phyloP scores from a whole-genome alignment of 2,113 vertebrate genomes.

The Daubentonia madagascariensis region DNA sequence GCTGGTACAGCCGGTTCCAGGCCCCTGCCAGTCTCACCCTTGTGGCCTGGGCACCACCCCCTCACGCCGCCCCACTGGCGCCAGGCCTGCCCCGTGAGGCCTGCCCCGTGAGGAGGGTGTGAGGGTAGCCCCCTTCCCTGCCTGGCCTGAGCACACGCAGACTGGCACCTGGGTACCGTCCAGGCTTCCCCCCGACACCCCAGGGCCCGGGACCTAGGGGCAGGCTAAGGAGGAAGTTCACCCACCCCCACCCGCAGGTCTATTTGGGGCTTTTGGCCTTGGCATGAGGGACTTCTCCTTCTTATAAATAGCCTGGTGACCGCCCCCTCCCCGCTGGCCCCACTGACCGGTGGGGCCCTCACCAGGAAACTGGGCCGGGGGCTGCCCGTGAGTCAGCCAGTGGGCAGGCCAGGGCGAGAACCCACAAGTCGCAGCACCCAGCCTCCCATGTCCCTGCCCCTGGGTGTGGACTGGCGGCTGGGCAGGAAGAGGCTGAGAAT shows the following conservation, averaged over 20 bases:
- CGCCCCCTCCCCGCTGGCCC: constrained; percentile 24
- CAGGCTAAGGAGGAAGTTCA: constrained; percentile 70
- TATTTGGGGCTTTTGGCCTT: constrained; percentile 71
- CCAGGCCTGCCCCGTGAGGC: constrained; percentile 50
- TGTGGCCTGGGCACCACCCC: constrained; percentile 76
- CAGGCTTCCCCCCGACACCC: background rate
- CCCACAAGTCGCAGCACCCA: constrained; percentile 62
- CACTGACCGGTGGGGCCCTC: background rate
- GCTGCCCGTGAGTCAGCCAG: constrained; percentile 68
- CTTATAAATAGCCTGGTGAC: constrained; percentile 74
- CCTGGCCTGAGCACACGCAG: background rate
- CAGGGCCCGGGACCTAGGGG: background rate
- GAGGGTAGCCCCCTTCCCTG: constrained; percentile 31
- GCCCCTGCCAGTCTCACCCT: constrained; percentile 73
- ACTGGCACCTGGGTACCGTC: constrained; percentile 25
- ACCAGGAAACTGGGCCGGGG: constrained; percentile 70
- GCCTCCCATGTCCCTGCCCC: constrained; percentile 63
- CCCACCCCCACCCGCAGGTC: constrained; percentile 52
- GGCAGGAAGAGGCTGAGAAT: constrained; percentile 52
- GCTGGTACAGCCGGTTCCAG: constrained; percentile 77
- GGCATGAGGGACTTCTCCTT: constrained; percentile 75
- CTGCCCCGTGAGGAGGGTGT: constrained; percentile 26
- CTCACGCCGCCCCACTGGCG: constrained; percentile 74
- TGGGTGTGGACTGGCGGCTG: constrained; percentile 69
- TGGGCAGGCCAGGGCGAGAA: constrained; percentile 64